phyloP scores from a whole-genome alignment of 2,888 invertebrate species.

The Cheilosia vernalis region DNA sequence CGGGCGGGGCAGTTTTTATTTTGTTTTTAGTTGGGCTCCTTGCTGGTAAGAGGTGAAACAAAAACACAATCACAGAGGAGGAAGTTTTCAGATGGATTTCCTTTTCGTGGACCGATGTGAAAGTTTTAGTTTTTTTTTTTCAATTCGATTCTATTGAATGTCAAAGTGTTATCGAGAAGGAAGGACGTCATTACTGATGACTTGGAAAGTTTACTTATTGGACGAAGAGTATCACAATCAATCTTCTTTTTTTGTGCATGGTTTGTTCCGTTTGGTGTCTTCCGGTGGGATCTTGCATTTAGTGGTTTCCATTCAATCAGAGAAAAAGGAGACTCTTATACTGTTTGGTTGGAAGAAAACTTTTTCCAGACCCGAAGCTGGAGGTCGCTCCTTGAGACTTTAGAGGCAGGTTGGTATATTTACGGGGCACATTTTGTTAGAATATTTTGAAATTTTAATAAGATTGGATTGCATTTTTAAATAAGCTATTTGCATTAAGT shows the following conservation, averaged over 20 bases:
- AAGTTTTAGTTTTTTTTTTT: conserved; percentile 40
- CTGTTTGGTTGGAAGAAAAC: too few relatives aligned
- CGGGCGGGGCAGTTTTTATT: conserved; percentile 38
- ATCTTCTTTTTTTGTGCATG: background rate
- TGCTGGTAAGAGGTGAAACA: conserved; percentile 13
- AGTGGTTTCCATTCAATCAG: conserved; percentile 24
- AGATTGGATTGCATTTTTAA: too few relatives aligned
- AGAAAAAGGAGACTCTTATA: background rate
- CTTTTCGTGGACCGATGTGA: conserved; percentile 26
- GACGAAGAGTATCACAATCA: conserved; percentile 16
- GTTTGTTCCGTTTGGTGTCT: conserved; percentile 27
- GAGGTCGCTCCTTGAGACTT: too few relatives aligned
- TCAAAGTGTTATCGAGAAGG: conserved; percentile 69
- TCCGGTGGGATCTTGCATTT: conserved; percentile 31
- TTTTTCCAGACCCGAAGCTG: too few relatives aligned
- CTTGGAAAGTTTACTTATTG: conserved; percentile 48
- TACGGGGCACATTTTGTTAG: too few relatives aligned
- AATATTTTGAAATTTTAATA: too few relatives aligned
- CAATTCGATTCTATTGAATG: conserved; percentile 42
- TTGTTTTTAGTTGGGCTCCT: conserved; percentile 16
- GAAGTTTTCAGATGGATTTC: conserved; percentile 53
- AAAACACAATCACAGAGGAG: conserved; percentile 41
- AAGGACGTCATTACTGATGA: conserved; percentile 70
- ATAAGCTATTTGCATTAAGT: too few relatives aligned
- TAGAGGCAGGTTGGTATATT: too few relatives aligned